Evolutionary conservation across 2,113 vertebrate species (phyloP).

Genomic region (Talpa occidentalis): DNA sequence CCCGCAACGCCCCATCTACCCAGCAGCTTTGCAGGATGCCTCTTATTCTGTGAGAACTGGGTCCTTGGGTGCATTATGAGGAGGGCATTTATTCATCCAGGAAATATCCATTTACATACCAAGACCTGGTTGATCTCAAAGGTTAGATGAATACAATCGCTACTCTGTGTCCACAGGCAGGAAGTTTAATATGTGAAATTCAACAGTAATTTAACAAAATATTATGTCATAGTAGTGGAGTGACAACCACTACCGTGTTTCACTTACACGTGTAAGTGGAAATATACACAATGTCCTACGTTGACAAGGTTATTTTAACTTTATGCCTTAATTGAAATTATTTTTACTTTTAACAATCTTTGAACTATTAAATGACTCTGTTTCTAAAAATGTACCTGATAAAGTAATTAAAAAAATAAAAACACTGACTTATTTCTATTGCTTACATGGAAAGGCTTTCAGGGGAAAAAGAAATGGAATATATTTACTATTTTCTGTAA

Average conservation of each 20-base stretch:
- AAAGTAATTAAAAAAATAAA: neutral
- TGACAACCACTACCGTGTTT: too few species aligned
- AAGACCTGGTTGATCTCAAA: conserved; percentile 29
- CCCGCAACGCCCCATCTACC: neutral
- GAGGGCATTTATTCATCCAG: conserved; percentile 16
- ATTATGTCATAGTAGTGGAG: neutral
- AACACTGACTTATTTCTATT: neutral
- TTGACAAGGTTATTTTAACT: neutral
- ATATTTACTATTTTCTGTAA: conserved; percentile 65
- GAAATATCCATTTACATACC: conserved; percentile 8
- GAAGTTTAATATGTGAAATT: neutral
- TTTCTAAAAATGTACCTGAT: neutral
- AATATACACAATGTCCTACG: neutral
- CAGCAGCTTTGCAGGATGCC: neutral
- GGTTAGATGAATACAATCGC: conserved; percentile 27
- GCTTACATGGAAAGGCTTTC: conserved; percentile 61
- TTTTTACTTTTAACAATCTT: conserved; percentile 25
- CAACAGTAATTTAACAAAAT: neutral
- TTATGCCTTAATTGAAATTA: neutral
- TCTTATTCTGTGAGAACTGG: neutral
- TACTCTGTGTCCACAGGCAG: conserved; percentile 17
- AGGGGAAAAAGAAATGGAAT: neutral
- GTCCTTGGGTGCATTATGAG: neutral
- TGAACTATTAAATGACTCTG: neutral
- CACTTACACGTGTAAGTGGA: neutral